A percentile compares a stretch with the other conserved stretches of the same genome.
These are phyloP conservation scores for Hermetia illucens DNA, from an alignment of 1,140 invertebrate species.

Conservation along the genomic window DNA sequence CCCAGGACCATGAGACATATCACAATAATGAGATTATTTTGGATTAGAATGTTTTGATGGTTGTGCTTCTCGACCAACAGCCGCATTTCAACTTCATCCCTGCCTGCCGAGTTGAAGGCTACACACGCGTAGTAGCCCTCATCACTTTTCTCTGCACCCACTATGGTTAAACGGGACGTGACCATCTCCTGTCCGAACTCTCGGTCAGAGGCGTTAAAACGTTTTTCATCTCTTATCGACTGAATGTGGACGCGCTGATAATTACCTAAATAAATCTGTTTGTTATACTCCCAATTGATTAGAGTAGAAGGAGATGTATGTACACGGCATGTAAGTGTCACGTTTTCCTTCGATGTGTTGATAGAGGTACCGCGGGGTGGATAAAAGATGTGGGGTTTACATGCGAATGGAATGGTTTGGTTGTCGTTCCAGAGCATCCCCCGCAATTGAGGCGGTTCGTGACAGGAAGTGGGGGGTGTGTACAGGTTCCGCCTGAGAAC, in stretches of 20 bases:
- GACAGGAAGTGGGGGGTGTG: conserved; percentile 50
- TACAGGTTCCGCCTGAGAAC: conserved; percentile 47
- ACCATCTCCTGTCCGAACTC: conserved; percentile 14
- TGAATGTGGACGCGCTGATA: conserved; percentile 18
- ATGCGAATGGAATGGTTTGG: conserved; percentile 61
- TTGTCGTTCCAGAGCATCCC: conserved; percentile 56
- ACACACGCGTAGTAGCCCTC: conserved; percentile 74
- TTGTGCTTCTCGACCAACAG: conserved; percentile 12
- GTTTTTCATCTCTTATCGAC: conserved; percentile 13
- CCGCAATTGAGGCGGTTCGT: conserved; percentile 45
- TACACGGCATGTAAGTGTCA: conserved; percentile 61
- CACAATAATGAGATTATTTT: conserved; percentile 14
- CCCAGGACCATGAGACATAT: conserved; percentile 16
- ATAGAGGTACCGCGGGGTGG: conserved; percentile 37
- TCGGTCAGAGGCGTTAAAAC: conserved; percentile 8
- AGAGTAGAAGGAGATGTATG: conserved; percentile 57
- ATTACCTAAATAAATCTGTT: conserved; percentile 14
- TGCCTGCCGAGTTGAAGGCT: conserved; percentile 69
- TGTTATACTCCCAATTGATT: conserved; percentile 56
- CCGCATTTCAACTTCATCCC: conserved; percentile 44
- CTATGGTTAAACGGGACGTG: conserved; percentile 50
- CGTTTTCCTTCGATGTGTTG: conserved; percentile 43
- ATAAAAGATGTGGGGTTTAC: conserved; percentile 54
- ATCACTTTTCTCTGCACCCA: conserved; percentile 52
- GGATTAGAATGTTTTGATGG: conserved; percentile 3